A percentile compares a stretch with the other conserved stretches of the same genome.
Conservation (phyloP, 2,797 vertebrate genomes). For the Acipenser transmontanus region DNA sequence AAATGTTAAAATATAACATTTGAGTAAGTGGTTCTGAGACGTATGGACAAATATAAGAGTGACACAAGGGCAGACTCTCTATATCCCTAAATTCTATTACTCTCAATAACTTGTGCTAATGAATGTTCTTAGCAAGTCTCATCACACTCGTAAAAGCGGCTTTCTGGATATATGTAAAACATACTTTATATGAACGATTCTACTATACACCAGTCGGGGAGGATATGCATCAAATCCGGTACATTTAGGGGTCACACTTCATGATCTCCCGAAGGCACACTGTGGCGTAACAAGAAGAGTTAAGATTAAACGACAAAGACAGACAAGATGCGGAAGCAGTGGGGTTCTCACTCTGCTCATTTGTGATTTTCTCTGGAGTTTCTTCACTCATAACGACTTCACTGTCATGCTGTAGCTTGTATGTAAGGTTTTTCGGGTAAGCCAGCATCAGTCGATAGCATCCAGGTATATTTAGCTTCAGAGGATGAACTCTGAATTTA, state of each 20-base stretch:
- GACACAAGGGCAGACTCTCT: too few relatives aligned
- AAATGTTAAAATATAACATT: too few relatives aligned
- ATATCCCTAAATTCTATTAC: too few relatives aligned
- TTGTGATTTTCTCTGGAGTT: constrained; percentile 1
- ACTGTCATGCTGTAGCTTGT: constrained; percentile 30
- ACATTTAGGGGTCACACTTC: constrained; percentile 55
- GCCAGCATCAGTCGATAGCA: constrained; percentile 62
- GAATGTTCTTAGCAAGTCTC: too few relatives aligned
- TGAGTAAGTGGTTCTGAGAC: too few relatives aligned
- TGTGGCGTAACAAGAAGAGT: constrained; percentile 65
- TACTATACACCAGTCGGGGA: too few relatives aligned
- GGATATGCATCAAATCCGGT: too few relatives aligned
- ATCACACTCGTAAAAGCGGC: too few relatives aligned
- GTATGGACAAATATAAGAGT: too few relatives aligned
- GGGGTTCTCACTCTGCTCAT: constrained; percentile 1
- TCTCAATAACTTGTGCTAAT: too few relatives aligned
- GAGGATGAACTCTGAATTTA: constrained; percentile 48
- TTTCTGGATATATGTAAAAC: too few relatives aligned
- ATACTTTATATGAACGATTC: too few relatives aligned
- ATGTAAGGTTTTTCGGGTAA: constrained; percentile 46
- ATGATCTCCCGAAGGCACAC: constrained; percentile 64
- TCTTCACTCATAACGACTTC: constrained; percentile 11
- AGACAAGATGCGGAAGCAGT: constrained; percentile 31
- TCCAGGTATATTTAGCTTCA: constrained; percentile 63
- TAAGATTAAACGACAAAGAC: constrained; percentile 57